A percentile compares a stretch with the other conserved stretches of the same genome.
phyloP scores from a whole-genome alignment of 1,140 invertebrate species.

The Drosophila elegans region DNA sequence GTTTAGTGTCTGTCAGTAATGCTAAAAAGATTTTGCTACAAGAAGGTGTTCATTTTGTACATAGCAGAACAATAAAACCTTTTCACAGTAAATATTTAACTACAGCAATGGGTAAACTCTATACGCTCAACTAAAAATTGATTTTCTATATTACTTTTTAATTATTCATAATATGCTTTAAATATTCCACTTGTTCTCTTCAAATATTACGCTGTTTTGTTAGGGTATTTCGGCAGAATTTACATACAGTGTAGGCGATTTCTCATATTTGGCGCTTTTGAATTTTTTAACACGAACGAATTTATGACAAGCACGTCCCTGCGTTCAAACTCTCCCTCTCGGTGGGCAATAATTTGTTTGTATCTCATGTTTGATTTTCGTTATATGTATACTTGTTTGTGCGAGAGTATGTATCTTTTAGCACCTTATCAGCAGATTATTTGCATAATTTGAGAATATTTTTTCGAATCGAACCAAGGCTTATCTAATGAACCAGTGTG shows the following conservation, averaged over 20 bases:
- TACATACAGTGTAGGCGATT: slow-evolving; percentile 49
- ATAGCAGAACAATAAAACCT: too few relatives aligned
- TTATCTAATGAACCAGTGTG: slow-evolving; percentile 19
- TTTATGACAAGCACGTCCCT: slow-evolving; percentile 52
- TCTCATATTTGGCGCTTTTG: slow-evolving; percentile 65
- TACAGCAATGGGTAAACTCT: too few relatives aligned
- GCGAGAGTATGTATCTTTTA: slow-evolving; percentile 31
- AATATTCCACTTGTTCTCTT: too few relatives aligned
- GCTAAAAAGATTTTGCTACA: too few relatives aligned
- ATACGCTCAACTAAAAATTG: too few relatives aligned
- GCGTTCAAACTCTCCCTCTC: not conserved
- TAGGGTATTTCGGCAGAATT: slow-evolving; percentile 37
- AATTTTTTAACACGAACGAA: slow-evolving; percentile 52
- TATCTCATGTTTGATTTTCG: slow-evolving; percentile 39
- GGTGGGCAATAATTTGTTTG: slow-evolving; percentile 37
- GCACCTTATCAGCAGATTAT: slow-evolving; percentile 70
- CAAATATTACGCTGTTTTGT: not conserved
- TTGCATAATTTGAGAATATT: slow-evolving; percentile 60
- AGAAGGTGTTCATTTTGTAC: too few relatives aligned
- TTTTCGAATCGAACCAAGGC: not conserved
- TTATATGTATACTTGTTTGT: not conserved
- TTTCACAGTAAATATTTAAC: too few relatives aligned
- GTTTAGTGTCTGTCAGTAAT: too few relatives aligned
- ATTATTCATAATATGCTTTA: too few relatives aligned
- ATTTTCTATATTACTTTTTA: too few relatives aligned